A percentile compares a stretch with the other conserved stretches of the same genome.
phyloP scores from a whole-genome alignment of 2,888 invertebrate species.

The Oscheius sp. region DNA sequence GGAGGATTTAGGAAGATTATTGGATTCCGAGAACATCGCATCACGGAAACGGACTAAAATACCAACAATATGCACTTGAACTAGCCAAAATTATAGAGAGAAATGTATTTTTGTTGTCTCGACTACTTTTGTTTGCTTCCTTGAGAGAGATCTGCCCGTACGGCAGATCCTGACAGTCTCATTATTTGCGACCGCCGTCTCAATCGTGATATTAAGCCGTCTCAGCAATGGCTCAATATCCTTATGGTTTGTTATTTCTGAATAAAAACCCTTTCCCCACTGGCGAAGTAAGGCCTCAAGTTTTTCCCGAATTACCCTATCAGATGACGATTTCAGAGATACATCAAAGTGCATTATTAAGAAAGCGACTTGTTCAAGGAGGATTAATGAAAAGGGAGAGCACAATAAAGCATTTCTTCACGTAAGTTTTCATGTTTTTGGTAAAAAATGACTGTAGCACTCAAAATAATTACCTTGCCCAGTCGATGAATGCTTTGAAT shows the following conservation, averaged over 20 bases:
- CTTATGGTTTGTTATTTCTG: slow-evolving; percentile 12
- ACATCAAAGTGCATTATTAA: slow-evolving; percentile 50
- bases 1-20: too few species aligned
- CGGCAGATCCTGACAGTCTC: slow-evolving; percentile 11
- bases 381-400: slow-evolving; percentile 44
- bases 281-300: too few species aligned
- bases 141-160: not conserved
- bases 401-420: slow-evolving; percentile 40
- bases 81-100: too few species aligned
- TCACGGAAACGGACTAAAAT: too few species aligned
- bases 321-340: slow-evolving; percentile 38
- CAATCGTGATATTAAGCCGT: slow-evolving; percentile 9
- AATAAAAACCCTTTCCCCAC: not conserved
- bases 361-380: slow-evolving; percentile 53
- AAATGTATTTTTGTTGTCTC: too few species aligned
- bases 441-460: not conserved
- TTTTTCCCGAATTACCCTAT: not conserved
- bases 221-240: slow-evolving; percentile 22
- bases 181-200: slow-evolving; percentile 20
- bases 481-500: slow-evolving; percentile 24
- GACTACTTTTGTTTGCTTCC: not conserved
- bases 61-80: too few species aligned
- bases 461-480: not conserved
- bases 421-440: slow-evolving; percentile 25
- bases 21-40: too few species aligned